A percentile compares a stretch with the other conserved stretches of the same genome.
Conservation (phyloP, 2,797 vertebrate genomes). For the Myotis myotis region DNA sequence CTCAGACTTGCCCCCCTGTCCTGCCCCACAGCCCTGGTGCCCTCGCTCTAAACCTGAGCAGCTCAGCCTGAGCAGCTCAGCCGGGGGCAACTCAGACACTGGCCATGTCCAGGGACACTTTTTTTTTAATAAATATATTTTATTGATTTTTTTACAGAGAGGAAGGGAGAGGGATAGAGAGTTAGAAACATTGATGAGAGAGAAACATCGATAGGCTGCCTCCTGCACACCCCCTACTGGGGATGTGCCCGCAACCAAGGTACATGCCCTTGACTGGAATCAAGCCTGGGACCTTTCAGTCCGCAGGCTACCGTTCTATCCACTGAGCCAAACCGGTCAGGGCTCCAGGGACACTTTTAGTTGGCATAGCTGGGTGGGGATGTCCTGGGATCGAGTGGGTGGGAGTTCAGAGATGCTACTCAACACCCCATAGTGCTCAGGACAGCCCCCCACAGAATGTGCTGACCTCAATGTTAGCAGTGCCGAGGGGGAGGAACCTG, state of each 20-base stretch:
- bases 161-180: no score
- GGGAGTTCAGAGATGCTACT: background rate
- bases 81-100: background rate
- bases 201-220: no score
- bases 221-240: no score
- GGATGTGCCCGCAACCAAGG: no score
- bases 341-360: background rate
- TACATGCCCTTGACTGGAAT: no score
- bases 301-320: no score
- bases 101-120: rapidly evolving
- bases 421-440: rapidly evolving
- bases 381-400: background rate
- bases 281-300: no score
- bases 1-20: rapidly evolving
- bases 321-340: no score
- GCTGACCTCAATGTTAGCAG: rapidly evolving
- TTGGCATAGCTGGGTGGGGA: background rate
- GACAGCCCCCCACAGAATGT: rapidly evolving
- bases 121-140: background rate
- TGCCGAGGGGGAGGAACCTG: background rate
- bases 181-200: no score
- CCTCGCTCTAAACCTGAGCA: background rate
- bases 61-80: background rate
- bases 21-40: rapidly evolving
- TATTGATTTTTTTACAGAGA: no score